Evolutionary conservation across 1,140 invertebrate species (phyloP).

Genomic region (Eulimnadia texana): DNA sequence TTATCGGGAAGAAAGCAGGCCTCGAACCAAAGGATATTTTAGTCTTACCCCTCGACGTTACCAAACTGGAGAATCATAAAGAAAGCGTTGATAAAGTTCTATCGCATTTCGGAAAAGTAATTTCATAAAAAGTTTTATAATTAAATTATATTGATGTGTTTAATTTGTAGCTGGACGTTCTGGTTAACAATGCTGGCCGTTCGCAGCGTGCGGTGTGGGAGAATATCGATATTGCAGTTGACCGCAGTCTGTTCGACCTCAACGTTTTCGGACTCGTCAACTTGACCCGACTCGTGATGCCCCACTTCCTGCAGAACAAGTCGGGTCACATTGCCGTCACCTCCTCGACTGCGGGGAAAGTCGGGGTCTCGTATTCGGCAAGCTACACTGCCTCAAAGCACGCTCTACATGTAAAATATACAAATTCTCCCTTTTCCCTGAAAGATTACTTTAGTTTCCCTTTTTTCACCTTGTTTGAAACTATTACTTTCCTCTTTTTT

Average conservation of each 20-base stretch:
- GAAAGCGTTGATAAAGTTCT: slow-evolving; percentile 45
- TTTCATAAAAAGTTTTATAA: slow-evolving; percentile 3
- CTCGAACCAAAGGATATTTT: slow-evolving; percentile 45
- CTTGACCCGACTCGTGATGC: slow-evolving; percentile 48
- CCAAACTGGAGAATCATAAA: slow-evolving; percentile 44
- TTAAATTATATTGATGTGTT: background rate
- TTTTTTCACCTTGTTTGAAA: too few relatives aligned
- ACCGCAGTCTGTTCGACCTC: slow-evolving; percentile 60
- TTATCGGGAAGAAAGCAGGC: slow-evolving; percentile 29
- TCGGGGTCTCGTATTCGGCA: slow-evolving; percentile 52
- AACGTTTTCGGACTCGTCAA: slow-evolving; percentile 64
- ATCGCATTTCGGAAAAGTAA: slow-evolving; percentile 52
- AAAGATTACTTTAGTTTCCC: too few relatives aligned
- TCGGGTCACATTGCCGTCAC: slow-evolving; percentile 54
- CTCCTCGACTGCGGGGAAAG: slow-evolving; percentile 53
- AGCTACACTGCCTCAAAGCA: slow-evolving; percentile 67
- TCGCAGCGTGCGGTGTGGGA: slow-evolving; percentile 64
- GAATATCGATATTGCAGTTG: slow-evolving; percentile 55
- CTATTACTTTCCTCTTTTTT: too few relatives aligned
- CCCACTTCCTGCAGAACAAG: slow-evolving; percentile 43
- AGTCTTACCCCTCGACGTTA: slow-evolving; percentile 54
- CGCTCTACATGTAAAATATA: slow-evolving; percentile 52
- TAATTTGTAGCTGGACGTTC: slow-evolving; percentile 46
- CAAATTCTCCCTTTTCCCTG: background rate
- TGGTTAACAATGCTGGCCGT: slow-evolving; percentile 68